Base-by-base conservation (phyloP, 1,140 invertebrate species). In the Scaptomyza hsui region DNA sequence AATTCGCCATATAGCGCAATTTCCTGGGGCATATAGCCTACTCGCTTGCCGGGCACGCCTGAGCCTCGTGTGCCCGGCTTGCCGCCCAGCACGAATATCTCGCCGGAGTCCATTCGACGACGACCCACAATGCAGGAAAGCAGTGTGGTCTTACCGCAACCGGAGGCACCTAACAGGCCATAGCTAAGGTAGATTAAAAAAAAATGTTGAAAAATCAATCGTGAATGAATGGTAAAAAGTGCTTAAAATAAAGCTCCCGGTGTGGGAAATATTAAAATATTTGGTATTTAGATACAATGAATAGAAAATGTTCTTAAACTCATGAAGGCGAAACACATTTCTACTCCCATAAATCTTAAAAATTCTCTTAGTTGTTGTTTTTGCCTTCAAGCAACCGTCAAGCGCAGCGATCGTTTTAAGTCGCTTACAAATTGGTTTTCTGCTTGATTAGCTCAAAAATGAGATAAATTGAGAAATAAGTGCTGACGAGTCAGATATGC, bases 1-100 rank as follows among this genome's bases (percentile, higher is more conserved):
- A 99, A 98, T 92, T 99, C 97, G 0, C 96, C 96, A 91, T 98
- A 99, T 0, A 99, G 92, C 0, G 98, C 98, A 18, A 98, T 97
- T 92, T 99, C 98, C 92, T 98, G 95, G 0, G 95, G 95, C 95
- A 96, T 96, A 90, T 96, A 96, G 6, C 95, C 95, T 12, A 96
- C 96, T 7, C 96, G 93, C 85, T 96, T 96, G 9, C 97, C 97
- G 1, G 97, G 97, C 2, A 98, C 96, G 0, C 97, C 97, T 0
- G 95, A 96, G 2, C 95, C 96, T 89, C 94, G 95, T 1, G 96
- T 95, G 1, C 96, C 96, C 0, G 97, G 96, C 71, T 94, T 94
- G 21, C 95, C 96, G 6, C 96, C 96, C 3, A 97, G 93, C 0
- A 97, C 95, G 93, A 94, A 96, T 62, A 97, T 96, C 90, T 96